A percentile compares a stretch with the other conserved stretches of the same genome.
Evolutionary conservation across 1,140 invertebrate genomes (phyloP).

Genomic region (Rhopalosiphum maidis): DNA sequence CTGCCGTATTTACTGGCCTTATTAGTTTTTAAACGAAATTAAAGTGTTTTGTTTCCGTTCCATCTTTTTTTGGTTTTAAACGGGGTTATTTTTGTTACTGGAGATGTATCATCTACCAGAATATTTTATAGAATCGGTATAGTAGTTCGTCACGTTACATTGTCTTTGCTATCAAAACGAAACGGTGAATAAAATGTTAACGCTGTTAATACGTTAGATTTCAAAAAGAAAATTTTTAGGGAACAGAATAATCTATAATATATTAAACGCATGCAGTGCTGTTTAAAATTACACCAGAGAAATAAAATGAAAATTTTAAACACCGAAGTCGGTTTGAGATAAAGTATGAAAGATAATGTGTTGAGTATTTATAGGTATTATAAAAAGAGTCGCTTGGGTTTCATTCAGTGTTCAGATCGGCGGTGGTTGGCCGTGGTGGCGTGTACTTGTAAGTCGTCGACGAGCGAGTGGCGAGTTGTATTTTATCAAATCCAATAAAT

Average conservation of each 20-base stretch:
- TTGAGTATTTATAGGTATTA: neutral
- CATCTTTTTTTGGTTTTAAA: too few relatives aligned
- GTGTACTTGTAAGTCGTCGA: neutral
- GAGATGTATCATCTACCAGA: too few relatives aligned
- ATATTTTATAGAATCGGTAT: neutral
- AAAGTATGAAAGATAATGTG: neutral
- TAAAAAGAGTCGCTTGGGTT: neutral
- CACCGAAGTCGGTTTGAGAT: neutral
- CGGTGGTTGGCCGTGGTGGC: neutral
- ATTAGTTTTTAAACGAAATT: neutral
- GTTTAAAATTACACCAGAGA: neutral
- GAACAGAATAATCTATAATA: neutral
- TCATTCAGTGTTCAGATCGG: neutral
- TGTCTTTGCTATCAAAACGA: neutral
- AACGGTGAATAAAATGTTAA: too few relatives aligned
- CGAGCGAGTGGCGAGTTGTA: neutral
- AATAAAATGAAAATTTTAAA: neutral
- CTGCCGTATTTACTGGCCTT: neutral
- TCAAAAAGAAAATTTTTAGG: neutral
- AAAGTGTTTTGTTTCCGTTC: neutral
- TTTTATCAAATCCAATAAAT: constrained; percentile 3
- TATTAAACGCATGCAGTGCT: neutral
- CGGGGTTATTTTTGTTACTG: too few relatives aligned
- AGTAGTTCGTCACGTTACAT: neutral
- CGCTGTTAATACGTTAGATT: neutral